Conservation (phyloP, 1,140 invertebrate genomes). For the Mizuhopecten yessoensis region DNA sequence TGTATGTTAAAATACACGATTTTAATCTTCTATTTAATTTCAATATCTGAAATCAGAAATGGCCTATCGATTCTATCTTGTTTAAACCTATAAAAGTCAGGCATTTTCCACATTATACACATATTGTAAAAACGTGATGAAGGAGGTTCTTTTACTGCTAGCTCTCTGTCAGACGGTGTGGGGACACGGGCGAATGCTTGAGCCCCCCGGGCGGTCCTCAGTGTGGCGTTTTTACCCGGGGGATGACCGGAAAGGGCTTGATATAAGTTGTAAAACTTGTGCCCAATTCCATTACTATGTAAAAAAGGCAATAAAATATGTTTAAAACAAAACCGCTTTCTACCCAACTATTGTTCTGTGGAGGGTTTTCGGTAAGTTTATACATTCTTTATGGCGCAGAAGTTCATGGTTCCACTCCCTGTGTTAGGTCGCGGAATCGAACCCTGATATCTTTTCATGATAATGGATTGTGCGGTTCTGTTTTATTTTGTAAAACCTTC, state of each 20-base stretch:
- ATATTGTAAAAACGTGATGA: background rate
- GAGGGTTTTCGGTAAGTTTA: constrained; percentile 87
- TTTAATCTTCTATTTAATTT: background rate
- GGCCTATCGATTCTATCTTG: background rate
- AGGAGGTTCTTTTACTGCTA: background rate
- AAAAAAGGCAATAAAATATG: too few species aligned
- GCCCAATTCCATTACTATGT: too few species aligned
- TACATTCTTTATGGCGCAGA: too few species aligned
- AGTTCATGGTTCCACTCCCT: too few species aligned
- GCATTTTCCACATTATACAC: background rate
- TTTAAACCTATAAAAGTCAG: background rate
- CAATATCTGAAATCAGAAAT: background rate
- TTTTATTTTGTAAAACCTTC: too few species aligned
- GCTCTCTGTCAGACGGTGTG: constrained; percentile 52
- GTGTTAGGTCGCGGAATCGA: too few species aligned
- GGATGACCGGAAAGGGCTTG: too few species aligned
- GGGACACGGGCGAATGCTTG: constrained; percentile 92
- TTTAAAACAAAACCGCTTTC: too few species aligned
- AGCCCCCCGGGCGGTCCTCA: constrained; percentile 94
- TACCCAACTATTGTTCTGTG: constrained; percentile 93
- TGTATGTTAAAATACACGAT: background rate
- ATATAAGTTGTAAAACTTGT: too few species aligned
- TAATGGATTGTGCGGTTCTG: too few species aligned
- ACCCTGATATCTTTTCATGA: too few species aligned
- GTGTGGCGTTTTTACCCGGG: constrained; percentile 96